Evolutionary conservation across 2,797 vertebrate genomes (phyloP).

Genomic region (Melanotaenia maccullochi): DNA sequence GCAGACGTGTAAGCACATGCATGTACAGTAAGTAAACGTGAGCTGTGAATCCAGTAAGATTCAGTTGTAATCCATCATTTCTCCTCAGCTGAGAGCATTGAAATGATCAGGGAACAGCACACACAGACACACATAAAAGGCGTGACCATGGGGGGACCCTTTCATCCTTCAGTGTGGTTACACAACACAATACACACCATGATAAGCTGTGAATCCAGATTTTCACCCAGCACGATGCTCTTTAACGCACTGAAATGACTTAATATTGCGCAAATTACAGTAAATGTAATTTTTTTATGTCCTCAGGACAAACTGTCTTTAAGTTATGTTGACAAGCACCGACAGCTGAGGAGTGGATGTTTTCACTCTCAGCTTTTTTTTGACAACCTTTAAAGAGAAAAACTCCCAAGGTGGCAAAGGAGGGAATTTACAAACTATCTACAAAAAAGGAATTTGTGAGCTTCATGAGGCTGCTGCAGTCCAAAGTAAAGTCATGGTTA

Average conservation of each 20-base stretch:
- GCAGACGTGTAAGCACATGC: not conserved
- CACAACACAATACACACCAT: slow-evolving; percentile 17
- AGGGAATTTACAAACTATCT: not conserved
- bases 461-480: too few relatives aligned
- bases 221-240: not conserved
- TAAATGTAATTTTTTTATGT: not conserved
- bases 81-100: slow-evolving; percentile 42
- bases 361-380: too few relatives aligned
- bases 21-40: not conserved
- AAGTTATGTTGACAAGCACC: not conserved
- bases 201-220: slow-evolving; percentile 8
- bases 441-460: too few relatives aligned
- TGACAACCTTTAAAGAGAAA: too few relatives aligned
- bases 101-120: slow-evolving; percentile 1
- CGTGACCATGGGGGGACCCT: slow-evolving; percentile 37
- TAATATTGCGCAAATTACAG: not conserved
- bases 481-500: too few relatives aligned
- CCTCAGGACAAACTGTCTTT: not conserved
- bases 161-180: slow-evolving; percentile 31
- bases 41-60: not conserved
- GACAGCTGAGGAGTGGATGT: too few relatives aligned
- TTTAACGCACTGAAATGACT: not conserved
- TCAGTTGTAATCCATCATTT: slow-evolving; percentile 43
- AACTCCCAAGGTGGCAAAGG: too few relatives aligned
- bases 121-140: slow-evolving; percentile 7